A percentile compares a stretch with the other conserved stretches of the same genome.
Evolutionary conservation across 2,797 vertebrate species (phyloP).

Genomic region (Sebastes miniatus): DNA sequence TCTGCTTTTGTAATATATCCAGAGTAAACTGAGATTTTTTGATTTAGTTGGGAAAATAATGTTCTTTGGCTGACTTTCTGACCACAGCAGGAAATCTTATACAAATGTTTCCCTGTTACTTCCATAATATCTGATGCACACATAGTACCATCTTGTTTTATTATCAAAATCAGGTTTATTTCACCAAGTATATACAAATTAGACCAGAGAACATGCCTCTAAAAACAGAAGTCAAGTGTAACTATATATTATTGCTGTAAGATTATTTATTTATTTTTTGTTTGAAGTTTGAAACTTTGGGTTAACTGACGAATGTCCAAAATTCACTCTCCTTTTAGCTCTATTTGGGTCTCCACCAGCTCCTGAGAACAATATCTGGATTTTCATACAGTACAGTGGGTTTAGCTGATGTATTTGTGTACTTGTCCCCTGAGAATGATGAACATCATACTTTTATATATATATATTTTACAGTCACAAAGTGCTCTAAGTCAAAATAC

Average conservation of each 20-base stretch:
- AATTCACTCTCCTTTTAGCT: background rate
- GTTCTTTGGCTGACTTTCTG: background rate
- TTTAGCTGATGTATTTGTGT: background rate
- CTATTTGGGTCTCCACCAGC: background rate
- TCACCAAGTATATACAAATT: no score
- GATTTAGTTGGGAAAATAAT: background rate
- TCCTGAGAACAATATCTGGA: background rate
- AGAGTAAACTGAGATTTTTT: background rate
- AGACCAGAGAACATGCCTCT: no score
- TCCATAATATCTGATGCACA: background rate
- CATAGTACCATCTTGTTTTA: background rate
- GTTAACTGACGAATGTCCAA: background rate
- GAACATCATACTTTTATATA: no score
- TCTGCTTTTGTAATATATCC: background rate
- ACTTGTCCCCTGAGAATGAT: background rate
- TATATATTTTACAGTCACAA: no score
- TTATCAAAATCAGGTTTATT: no score
- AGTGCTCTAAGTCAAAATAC: background rate
- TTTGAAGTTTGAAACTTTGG: background rate
- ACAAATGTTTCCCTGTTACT: background rate
- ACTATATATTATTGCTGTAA: no score
- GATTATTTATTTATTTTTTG: no score
- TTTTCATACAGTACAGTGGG: background rate
- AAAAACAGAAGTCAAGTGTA: no score
- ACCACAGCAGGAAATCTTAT: background rate